Percentiles rank a stretch among this genome's conserved stretches.
Conservation (phyloP, 2,113 vertebrate genomes). For the Actenoides lindsayi region DNA sequence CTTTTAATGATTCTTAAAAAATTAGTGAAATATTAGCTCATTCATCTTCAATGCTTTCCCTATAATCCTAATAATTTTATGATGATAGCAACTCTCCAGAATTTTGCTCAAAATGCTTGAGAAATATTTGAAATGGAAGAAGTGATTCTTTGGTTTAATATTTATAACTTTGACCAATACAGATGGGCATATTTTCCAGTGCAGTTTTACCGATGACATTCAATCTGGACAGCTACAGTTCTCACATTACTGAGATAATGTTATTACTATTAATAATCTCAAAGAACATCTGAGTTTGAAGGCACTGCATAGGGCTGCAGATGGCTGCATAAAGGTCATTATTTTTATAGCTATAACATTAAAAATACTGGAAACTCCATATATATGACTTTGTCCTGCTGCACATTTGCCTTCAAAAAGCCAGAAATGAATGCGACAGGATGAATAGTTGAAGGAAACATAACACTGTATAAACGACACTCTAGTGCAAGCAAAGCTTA, state of each 20-base stretch:
- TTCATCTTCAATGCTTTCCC: background rate
- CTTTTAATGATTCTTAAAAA: background rate
- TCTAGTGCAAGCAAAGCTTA: conserved; percentile 38
- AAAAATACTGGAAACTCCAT: conserved; percentile 17
- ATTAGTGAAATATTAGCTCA: background rate
- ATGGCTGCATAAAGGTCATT: conserved; percentile 21
- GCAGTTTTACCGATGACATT: background rate
- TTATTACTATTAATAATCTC: conserved; percentile 32
- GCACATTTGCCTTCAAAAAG: conserved; percentile 13
- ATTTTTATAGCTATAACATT: conserved; percentile 32
- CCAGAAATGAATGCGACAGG: conserved; percentile 33
- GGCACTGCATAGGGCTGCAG: background rate
- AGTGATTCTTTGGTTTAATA: background rate
- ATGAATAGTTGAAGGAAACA: conserved; percentile 48
- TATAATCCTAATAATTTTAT: background rate
- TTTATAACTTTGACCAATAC: conserved; percentile 35
- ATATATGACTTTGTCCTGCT: background rate
- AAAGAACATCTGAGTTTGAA: background rate
- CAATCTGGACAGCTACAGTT: background rate
- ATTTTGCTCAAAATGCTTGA: conserved; percentile 2
- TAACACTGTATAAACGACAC: background rate
- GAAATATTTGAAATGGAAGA: conserved; percentile 3
- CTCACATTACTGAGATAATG: background rate
- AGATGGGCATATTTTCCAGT: background rate
- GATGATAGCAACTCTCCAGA: background rate